Evolutionary conservation across 2,888 invertebrate species (phyloP).

Genomic region (Drosophila vallismaia): DNA sequence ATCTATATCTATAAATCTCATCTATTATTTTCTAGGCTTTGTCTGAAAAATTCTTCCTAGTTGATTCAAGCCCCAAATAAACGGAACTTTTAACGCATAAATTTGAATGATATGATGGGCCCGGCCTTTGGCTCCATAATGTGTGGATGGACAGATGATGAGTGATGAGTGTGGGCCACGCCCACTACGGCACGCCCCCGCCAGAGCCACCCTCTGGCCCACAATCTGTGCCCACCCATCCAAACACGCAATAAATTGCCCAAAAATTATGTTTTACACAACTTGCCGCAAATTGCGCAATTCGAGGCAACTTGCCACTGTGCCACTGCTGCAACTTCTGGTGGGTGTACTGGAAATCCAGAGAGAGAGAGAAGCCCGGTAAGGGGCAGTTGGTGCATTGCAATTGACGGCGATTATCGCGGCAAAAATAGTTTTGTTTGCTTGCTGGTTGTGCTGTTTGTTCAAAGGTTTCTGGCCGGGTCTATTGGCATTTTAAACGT

Average conservation of each 20-base stretch:
- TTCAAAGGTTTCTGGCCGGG: conserved; percentile 57
- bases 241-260: conserved; percentile 53
- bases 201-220: conserved; percentile 19
- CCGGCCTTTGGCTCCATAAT: conserved; percentile 25
- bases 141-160: conserved; percentile 51
- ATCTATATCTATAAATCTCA: conserved; percentile 34
- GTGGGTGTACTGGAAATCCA: background rate
- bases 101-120: conserved; percentile 65
- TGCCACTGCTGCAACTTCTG: background rate
- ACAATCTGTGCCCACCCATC: conserved; percentile 42
- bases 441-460: conserved; percentile 58
- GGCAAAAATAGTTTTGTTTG: conserved; percentile 69
- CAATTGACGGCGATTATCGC: conserved; percentile 79
- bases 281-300: conserved; percentile 77
- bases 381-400: conserved; percentile 50
- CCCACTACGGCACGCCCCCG: background rate
- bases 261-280: conserved; percentile 74
- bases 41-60: conserved; percentile 35
- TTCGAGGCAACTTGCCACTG: conserved; percentile 47
- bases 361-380: background rate
- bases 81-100: conserved; percentile 78
- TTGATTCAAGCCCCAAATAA: conserved; percentile 67
- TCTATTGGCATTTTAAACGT: conserved; percentile 77
- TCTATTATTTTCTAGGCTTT: background rate
- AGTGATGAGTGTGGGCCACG: conserved; percentile 52